Evolutionary conservation across 92 coral and sea anemone genomes (phyloP).

Genomic region (Pocillopora meandrina): DNA sequence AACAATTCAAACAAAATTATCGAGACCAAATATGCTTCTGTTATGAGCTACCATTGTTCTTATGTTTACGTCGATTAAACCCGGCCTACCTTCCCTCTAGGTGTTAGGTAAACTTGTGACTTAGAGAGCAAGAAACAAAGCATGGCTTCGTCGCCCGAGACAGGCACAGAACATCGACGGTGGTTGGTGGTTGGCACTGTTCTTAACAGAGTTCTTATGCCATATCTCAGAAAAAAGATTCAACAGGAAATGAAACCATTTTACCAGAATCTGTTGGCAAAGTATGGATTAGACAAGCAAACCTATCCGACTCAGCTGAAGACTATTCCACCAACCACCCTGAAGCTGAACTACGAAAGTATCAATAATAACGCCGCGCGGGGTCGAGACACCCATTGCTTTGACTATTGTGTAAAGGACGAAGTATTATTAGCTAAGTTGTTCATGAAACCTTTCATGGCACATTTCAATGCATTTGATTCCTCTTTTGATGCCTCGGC

Average conservation of each 20-base stretch:
- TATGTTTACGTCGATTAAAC: too few relatives aligned
- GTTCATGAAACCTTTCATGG: conserved; percentile 64
- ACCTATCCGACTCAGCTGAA: conserved; percentile 6
- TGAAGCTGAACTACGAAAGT: conserved; percentile 36
- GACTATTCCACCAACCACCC: conserved; percentile 21
- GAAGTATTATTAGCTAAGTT: conserved; percentile 53
- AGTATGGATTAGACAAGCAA: conserved; percentile 35
- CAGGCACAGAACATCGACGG: conserved; percentile 39
- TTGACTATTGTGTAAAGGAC: conserved; percentile 33
- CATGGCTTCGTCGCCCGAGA: conserved; percentile 5
- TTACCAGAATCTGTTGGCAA: conserved; percentile 19
- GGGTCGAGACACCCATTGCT: conserved; percentile 2
- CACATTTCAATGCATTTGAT: conserved; percentile 60
- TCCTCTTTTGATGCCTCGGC: conserved; percentile 56
- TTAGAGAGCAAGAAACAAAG: too few relatives aligned
- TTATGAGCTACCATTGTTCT: too few relatives aligned
- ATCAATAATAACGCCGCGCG: conserved; percentile 38
- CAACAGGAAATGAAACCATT: conserved; percentile 16
- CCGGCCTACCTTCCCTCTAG: too few relatives aligned
- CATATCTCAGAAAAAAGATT: conserved; percentile 25
- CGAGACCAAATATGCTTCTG: too few relatives aligned
- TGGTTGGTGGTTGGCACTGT: conserved; percentile 53
- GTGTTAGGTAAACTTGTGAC: too few relatives aligned
- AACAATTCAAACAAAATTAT: too few relatives aligned
- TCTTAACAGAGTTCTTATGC: conserved; percentile 41